Evolutionary conservation across 2,113 vertebrate genomes (phyloP), one percentile per base, ranked within the genome.

Genomic region (Periophthalmus modestus): DNA sequence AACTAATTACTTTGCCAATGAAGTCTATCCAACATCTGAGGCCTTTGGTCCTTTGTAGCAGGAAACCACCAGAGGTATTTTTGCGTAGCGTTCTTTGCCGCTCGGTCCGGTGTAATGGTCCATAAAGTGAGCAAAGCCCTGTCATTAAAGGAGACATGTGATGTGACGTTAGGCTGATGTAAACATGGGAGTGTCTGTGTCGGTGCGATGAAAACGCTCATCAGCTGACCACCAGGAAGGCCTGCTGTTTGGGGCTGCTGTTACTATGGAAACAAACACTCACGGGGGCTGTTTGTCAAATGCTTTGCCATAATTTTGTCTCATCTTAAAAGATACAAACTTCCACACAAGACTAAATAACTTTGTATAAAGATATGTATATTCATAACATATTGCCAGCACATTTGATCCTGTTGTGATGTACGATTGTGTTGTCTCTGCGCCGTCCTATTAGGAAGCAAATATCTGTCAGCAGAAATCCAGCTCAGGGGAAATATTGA

Each of bases 261-360:
- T 88, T 83, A 82, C 77, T 82, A 79, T 72, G 78, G 82, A 10
- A 83, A 87, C 85, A 85, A 75, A 78, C 52, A 76, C 46, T 78
- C 23, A 9, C 4, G 18, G 61, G 21, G 50, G 52, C 11, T 46
- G 4, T 66, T 10, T 0, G 0, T 12, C 66, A 50, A 68, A 52
- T 55, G 7, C 48, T 15, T 34, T 16, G 16, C 50, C 16, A 10
- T 54, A 24, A 19, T 66, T 47, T 28, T 66, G 23, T 59, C 16
- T 23, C 24, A 59, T 59, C 23, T 28, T 59, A 28, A 54, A 5
- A 2, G 21, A 58, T 58, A 21, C 55, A 23, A 4, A 12, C 18
- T 13, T 58, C 0, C 23, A 28, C 11, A 55, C 21, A n/a, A 55
- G 52, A 55, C n/a, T 21, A 10, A 55, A 55, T 19, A 7, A 50